phyloP scores from a whole-genome alignment of 2,888 invertebrate species.

The Himalopsyche tibetana region DNA sequence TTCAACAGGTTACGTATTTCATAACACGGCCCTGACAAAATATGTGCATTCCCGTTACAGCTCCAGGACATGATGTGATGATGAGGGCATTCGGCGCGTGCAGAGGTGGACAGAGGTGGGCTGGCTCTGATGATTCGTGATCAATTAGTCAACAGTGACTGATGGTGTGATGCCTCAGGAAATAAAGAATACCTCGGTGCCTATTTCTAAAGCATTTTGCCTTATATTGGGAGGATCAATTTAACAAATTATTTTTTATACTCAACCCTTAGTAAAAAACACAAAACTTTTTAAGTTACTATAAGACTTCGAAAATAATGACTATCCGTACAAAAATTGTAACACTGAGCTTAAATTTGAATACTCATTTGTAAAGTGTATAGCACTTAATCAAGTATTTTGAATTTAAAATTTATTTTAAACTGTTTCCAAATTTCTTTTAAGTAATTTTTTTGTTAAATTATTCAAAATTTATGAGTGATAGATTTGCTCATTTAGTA shows the following conservation, averaged over 20 bases:
- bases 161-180: constrained; percentile 1
- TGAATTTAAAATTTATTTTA: too few relatives aligned
- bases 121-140: constrained; percentile 25
- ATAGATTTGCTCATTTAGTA: too few relatives aligned
- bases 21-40: neutral
- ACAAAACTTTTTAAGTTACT: too few relatives aligned
- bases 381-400: too few relatives aligned
- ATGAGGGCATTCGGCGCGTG: constrained; percentile 34
- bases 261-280: too few relatives aligned
- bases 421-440: too few relatives aligned
- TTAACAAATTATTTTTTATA: neutral
- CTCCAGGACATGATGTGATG: constrained; percentile 2
- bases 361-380: too few relatives aligned
- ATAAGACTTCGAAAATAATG: too few relatives aligned
- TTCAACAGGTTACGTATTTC: neutral
- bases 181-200: neutral
- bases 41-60: constrained; percentile 6
- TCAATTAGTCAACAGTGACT: constrained; percentile 24
- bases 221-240: neutral
- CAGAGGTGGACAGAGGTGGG: constrained; percentile 34
- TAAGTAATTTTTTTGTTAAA: too few relatives aligned
- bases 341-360: too few relatives aligned
- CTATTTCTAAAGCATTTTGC: constrained; percentile 14
- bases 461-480: too few relatives aligned
- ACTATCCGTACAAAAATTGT: too few relatives aligned